Percentiles rank a stretch among this genome's conserved stretches.
phyloP scores from a whole-genome alignment of 2,888 invertebrate genomes.

The Drosophila putrida region DNA sequence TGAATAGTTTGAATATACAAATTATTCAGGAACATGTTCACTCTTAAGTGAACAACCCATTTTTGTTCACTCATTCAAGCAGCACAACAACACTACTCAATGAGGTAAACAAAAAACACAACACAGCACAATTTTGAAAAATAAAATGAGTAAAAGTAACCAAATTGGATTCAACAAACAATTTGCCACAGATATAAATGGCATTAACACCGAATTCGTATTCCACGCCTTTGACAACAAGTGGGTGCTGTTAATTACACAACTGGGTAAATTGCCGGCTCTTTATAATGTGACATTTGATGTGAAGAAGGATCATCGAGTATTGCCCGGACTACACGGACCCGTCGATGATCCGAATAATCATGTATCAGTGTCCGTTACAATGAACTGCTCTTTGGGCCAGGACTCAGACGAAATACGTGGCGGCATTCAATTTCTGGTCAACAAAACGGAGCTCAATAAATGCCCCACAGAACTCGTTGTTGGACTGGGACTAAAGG shows the following conservation, averaged over 20 bases:
- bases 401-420: slow-evolving; percentile 80
- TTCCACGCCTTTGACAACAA: slow-evolving; percentile 82
- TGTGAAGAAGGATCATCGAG: slow-evolving; percentile 62
- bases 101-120: slow-evolving; percentile 33
- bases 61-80: not conserved
- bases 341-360: slow-evolving; percentile 67
- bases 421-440: slow-evolving; percentile 82
- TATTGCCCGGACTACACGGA: slow-evolving; percentile 46
- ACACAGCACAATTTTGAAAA: not conserved
- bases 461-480: slow-evolving; percentile 78
- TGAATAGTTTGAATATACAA: too few species aligned
- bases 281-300: slow-evolving; percentile 82
- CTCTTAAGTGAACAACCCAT: too few species aligned
- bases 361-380: slow-evolving; percentile 77
- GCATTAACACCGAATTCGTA: slow-evolving; percentile 79
- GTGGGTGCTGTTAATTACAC: slow-evolving; percentile 83
- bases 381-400: slow-evolving; percentile 80
- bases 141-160: slow-evolving; percentile 28
- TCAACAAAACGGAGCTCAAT: slow-evolving; percentile 79
- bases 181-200: slow-evolving; percentile 74
- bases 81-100: too few species aligned
- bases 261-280: slow-evolving; percentile 81
- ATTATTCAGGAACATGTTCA: too few species aligned
- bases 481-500: slow-evolving; percentile 79
- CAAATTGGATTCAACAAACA: slow-evolving; percentile 76